Conservation (phyloP, 2,113 vertebrate genomes). For the Blennius ocellaris region DNA sequence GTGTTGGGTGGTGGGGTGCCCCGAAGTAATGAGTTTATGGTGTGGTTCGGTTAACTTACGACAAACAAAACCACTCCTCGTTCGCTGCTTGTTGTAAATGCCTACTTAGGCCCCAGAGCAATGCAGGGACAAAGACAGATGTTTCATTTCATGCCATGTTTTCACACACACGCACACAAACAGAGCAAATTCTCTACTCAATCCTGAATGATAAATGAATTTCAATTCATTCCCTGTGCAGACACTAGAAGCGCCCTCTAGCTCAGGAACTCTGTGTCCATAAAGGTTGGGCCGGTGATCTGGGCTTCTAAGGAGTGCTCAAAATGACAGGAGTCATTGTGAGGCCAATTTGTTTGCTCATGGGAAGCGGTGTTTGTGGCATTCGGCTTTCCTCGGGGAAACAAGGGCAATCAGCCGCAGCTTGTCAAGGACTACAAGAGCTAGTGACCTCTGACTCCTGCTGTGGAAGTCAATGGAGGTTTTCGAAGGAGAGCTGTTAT, state of each 20-base stretch:
- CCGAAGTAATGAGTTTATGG: constrained; percentile 75
- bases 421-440: constrained; percentile 58
- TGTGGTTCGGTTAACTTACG: constrained; percentile 77
- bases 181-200: constrained; percentile 35
- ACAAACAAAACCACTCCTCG: constrained; percentile 72
- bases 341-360: constrained; percentile 69
- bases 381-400: constrained; percentile 56
- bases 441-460: constrained; percentile 56
- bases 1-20: constrained; percentile 40
- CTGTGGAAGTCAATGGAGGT: constrained; percentile 43
- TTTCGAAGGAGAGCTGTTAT: constrained; percentile 30
- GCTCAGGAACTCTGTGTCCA: constrained; percentile 51
- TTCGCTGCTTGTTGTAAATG: constrained; percentile 76
- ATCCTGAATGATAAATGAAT: constrained; percentile 68
- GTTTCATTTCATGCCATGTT: constrained; percentile 76
- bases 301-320: constrained; percentile 62
- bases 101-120: constrained; percentile 71
- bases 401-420: constrained; percentile 67
- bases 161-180: constrained; percentile 46
- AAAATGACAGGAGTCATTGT: constrained; percentile 69
- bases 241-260: constrained; percentile 43
- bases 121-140: constrained; percentile 76
- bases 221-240: constrained; percentile 36
- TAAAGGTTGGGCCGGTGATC: constrained; percentile 66
- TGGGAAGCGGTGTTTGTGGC: constrained; percentile 66